Evolutionary conservation across 2,888 invertebrate species (phyloP), one percentile per base, ranked within the genome.

Genomic region (Sphaeridia pumilis): DNA sequence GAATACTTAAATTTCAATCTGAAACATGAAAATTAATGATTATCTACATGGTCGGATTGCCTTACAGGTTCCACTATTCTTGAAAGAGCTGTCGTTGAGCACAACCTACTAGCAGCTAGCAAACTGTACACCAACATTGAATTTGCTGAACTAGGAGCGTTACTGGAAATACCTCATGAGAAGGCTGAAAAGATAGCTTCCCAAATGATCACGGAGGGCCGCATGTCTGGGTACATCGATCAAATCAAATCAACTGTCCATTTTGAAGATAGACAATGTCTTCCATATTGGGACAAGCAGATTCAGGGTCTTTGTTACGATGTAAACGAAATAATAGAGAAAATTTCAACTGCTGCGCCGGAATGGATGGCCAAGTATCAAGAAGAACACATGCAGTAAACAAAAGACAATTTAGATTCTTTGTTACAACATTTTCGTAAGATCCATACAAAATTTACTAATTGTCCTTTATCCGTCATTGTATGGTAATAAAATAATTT

Each of bases 91-190:
- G 92, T 97, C 22, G 92, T 97, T 67, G 97, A 98, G 71, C 98
- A 98, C 73, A 98, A 98, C 73, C 76, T 98, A 56, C 74, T 97
- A 48, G 95, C 97, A 0, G 95, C 95, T 47, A 94, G 94, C 72
- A 95, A 95, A 74, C 75, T 98, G 24, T 98, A 98, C 72, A 94
- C 94, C 71, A 98, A 97, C 71, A 97, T 98, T 56, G 92, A 90
- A 31, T 95, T 98, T 70, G 85, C 85, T 67, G 93, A 95, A 70
- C 75, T 98, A 21, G 95, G 95, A 42, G 87, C 93, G 1, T 70
- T 97, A 56, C 73, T 97, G 34, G 94, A 94, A 74, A 94, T 95
- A 56, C 82, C 86, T 52, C 84, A 92, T 1, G 75, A 78, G 0
- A 84, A 90, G 74, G 95, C 97, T 2, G 97, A 98, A 72, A 88